Base-by-base conservation (phyloP, 2,113 vertebrate species). In the Hirundichthys speculiger region DNA sequence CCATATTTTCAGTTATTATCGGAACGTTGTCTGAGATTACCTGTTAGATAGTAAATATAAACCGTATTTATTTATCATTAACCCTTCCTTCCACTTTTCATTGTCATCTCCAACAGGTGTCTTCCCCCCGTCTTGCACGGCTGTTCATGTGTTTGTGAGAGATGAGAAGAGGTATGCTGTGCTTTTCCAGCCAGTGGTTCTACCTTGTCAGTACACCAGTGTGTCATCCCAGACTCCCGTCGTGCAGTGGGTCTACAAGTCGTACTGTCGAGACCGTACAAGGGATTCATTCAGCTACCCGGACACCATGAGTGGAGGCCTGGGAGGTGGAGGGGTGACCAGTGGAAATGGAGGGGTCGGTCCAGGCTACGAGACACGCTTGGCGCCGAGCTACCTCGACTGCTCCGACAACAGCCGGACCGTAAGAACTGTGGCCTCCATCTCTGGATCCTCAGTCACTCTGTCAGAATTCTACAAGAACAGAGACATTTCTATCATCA, bases 191-290 rank as follows among this genome's bases (percentile, higher is more conserved):
- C 78, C 86, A 0, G 88, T 89, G 57, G 82, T 91, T 14, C 75
- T 91, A 42, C 89, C 89, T 0, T 91, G 89, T 21, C 88, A 91
- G 42, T 91, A 87, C 86, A 88, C 54, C 78, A 91, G 82, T 14
- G 86, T 86, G 19, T 91, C 89, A 74, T 80, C 82, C 27, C 89
- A 88, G 56, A 75, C 62, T 7, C 80, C 86, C 0, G 85, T 91
- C 64, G 89, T 91, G 49, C 83, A 89, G 53, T 91, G 89, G 89
- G 79, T 91, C 19, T 91, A 86, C 70, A 91, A 91, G 79, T 91
- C 89, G 0, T 91, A 91, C 83, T 91, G 89, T 16, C 82, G 85
- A 4, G 89, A 91, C 75, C 88, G 86, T 34, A 89, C 89, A 0
- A 66, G 86, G 20, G 89, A 91, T 27, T 80, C 88, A 0, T 91